Conservation (phyloP, 2,888 invertebrate species). For the Drosophila anomelani region DNA sequence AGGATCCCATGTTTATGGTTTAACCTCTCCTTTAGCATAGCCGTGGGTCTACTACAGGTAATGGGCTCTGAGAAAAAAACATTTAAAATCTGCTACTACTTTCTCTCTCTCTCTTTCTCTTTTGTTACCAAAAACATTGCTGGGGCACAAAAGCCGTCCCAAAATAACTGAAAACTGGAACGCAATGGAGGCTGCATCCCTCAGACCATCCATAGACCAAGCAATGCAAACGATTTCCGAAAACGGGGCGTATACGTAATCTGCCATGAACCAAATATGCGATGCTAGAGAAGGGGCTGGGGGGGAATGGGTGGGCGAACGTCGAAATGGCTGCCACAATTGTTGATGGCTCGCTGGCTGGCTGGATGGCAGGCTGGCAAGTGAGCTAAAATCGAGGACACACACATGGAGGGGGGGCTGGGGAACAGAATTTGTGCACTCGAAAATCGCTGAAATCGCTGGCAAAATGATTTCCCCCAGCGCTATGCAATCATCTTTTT, state of each 20-base stretch:
- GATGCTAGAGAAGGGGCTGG: slow-evolving; percentile 23
- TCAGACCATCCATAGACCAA: slow-evolving; percentile 15
- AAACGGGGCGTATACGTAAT: slow-evolving; percentile 76
- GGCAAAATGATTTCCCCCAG: slow-evolving; percentile 62
- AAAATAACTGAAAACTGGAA: slow-evolving; percentile 67
- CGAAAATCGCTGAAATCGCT: slow-evolving; percentile 53
- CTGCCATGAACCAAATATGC: slow-evolving; percentile 78
- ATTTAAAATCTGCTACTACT: slow-evolving; percentile 47
- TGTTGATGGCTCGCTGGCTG: slow-evolving; percentile 38
- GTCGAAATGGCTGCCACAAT: slow-evolving; percentile 48
- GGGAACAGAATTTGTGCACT: slow-evolving; percentile 63
- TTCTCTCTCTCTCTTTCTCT: slow-evolving; percentile 35
- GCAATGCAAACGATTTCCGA: slow-evolving; percentile 73
- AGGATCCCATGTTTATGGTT: not conserved
- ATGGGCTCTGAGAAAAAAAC: slow-evolving; percentile 28
- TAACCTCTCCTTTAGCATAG: slow-evolving; percentile 10
- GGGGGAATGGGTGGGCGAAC: not conserved
- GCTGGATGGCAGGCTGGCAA: slow-evolving; percentile 16
- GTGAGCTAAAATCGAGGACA: slow-evolving; percentile 65
- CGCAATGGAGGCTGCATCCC: slow-evolving; percentile 24
- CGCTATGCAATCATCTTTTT: slow-evolving; percentile 66
- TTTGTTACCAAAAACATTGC: slow-evolving; percentile 66
- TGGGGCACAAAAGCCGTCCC: slow-evolving; percentile 66
- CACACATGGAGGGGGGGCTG: slow-evolving; percentile 63
- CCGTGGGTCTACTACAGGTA: slow-evolving; percentile 37